Percentiles rank a stretch among this genome's conserved stretches.
Conservation (phyloP, 2,888 invertebrate species). For the Erynnis tages region DNA sequence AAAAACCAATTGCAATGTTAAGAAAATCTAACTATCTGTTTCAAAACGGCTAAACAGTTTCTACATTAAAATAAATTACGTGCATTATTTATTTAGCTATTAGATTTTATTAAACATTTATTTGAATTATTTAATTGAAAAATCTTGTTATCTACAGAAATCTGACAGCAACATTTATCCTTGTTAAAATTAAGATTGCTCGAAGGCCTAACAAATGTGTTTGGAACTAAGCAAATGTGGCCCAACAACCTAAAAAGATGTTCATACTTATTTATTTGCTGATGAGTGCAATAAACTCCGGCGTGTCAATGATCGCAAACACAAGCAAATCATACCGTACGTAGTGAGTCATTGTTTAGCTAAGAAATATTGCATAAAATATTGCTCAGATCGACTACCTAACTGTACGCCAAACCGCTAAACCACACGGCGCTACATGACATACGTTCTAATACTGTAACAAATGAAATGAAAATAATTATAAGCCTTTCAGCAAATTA, state of each 20-base stretch:
- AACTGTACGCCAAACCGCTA: slow-evolving; percentile 48
- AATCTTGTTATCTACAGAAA: no score
- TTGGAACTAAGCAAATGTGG: slow-evolving; percentile 26
- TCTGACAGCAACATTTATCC: no score
- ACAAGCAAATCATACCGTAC: slow-evolving; percentile 40
- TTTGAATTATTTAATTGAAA: no score
- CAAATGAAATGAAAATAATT: no score
- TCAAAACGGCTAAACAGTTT: slow-evolving; percentile 1
- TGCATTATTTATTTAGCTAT: no score
- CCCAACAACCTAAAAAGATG: slow-evolving; percentile 38
- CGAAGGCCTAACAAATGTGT: no score
- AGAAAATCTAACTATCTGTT: neutral
- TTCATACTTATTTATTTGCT: slow-evolving; percentile 36
- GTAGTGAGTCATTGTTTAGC: slow-evolving; percentile 55
- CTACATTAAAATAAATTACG: no score
- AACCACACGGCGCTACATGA: slow-evolving; percentile 14
- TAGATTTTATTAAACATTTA: no score
- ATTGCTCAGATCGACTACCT: slow-evolving; percentile 40
- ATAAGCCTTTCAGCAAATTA: no score
- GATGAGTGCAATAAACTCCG: slow-evolving; percentile 58
- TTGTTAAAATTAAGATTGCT: neutral
- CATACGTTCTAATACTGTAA: neutral
- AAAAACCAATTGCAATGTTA: slow-evolving; percentile 4
- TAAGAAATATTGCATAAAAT: slow-evolving; percentile 44
- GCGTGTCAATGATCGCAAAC: slow-evolving; percentile 60